Evolutionary conservation across 2,797 vertebrate species (phyloP).

Genomic region (Muscicapa comitata): DNA sequence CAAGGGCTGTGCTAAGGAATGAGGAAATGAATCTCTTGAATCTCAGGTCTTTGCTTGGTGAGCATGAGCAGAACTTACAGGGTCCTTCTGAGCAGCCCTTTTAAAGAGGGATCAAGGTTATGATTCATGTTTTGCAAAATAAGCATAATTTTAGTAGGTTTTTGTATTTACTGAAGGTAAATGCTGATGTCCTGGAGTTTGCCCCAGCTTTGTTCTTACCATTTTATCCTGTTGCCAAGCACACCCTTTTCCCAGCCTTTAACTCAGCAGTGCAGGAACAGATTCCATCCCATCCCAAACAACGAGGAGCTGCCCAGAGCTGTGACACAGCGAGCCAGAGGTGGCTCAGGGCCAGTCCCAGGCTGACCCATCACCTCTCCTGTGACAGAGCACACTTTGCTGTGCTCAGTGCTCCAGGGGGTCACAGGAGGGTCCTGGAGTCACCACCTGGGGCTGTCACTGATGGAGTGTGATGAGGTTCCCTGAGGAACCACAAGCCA

Average conservation of each 20-base stretch:
- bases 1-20: neutral
- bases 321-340: accelerated
- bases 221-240: neutral
- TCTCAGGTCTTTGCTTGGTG: neutral
- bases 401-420: accelerated
- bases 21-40: neutral
- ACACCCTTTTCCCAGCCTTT: neutral
- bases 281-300: neutral
- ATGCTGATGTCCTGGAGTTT: neutral
- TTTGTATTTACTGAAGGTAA: neutral
- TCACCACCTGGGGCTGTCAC: neutral
- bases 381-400: neutral
- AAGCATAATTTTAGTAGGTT: neutral
- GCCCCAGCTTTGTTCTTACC: neutral
- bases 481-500: neutral
- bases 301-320: neutral
- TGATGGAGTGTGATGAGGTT: neutral
- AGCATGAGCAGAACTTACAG: neutral
- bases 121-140: neutral
- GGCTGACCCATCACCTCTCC: neutral
- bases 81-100: neutral
- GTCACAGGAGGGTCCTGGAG: neutral
- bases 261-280: neutral
- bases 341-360: neutral
- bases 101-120: neutral